Evolutionary conservation across 2,113 vertebrate species (phyloP).

Genomic region (Chlamydotis undulata): DNA sequence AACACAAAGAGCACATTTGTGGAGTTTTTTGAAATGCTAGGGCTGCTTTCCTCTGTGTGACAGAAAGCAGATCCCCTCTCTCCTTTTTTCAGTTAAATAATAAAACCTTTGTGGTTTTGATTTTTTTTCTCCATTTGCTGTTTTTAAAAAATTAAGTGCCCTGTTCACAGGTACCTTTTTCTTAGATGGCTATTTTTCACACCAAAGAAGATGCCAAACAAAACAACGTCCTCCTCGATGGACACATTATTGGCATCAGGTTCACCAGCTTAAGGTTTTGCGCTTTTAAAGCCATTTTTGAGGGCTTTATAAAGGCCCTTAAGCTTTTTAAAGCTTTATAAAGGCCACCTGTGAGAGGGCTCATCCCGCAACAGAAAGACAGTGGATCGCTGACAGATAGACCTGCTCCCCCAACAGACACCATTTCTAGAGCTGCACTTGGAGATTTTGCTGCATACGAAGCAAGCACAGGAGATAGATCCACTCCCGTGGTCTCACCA

Average conservation of each 20-base stretch:
- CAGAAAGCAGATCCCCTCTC: neutral
- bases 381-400: neutral
- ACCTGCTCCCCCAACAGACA: neutral
- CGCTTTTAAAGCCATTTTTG: neutral
- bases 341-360: neutral
- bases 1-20: neutral
- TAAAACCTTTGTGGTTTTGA: neutral
- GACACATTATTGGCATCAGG: neutral
- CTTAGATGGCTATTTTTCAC: neutral
- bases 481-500: neutral
- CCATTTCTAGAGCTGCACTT: neutral
- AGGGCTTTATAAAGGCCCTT: neutral
- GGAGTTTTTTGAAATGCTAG: neutral
- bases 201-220: neutral
- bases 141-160: neutral
- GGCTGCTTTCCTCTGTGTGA: neutral
- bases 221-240: fast-evolving
- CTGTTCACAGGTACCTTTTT: neutral
- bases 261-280: neutral
- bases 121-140: neutral
- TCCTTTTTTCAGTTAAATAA: neutral
- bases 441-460: neutral
- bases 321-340: neutral
- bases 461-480: neutral
- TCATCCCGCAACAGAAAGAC: neutral